Base-by-base conservation (phyloP, 2,888 invertebrate species). In the Conops quadrifasciatus region DNA sequence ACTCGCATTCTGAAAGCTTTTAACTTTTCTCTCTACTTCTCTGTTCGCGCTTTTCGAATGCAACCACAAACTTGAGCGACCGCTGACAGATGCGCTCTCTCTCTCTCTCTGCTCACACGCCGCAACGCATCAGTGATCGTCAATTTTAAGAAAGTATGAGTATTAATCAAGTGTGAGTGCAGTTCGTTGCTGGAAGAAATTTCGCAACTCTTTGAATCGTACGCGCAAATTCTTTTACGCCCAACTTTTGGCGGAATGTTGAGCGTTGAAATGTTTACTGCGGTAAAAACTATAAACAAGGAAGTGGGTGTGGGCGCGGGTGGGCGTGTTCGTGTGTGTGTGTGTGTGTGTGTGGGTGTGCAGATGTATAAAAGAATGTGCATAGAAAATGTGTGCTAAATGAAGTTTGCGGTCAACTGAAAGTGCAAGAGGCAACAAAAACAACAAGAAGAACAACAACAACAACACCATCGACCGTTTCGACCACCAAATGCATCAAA, bases 391-490 rank as follows among this genome's bases (percentile, higher is more conserved):
- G n/a, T 19, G 24, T 24, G 2, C 56, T 21, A 26, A 26, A 15
- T 15, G 21, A 26, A 11, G 2, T 24, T 24, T 24, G 43, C 30
- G 62, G 36, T 28, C n/a, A n/a, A n/a, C n/a, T n/a, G n/a, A n/a
- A 30, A 36, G 28, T 43, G 62, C 43, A 62, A 36, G 62, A 43
- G 45, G 43, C 62, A 62, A 45, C 13, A 36, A 9, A 36, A 9
- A 7, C 11, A 62, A 24, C 30, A 36, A 45, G 11, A 62, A 43
- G 28, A 43, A 43, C 43, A 43, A 11, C 21, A 45, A 62, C 36
- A 62, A 62, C 62, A 62, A 36, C 21, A 62, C 19, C 21, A 21
- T n/a, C n/a, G n/a, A n/a, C n/a, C n/a, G 60, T 60, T 21, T 62
- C 21, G 43, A 19, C 36, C 21, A 62, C 16, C 43, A 21, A 45